Base-by-base conservation (phyloP, 2,113 vertebrate species). In the Crypturellus undulatus region DNA sequence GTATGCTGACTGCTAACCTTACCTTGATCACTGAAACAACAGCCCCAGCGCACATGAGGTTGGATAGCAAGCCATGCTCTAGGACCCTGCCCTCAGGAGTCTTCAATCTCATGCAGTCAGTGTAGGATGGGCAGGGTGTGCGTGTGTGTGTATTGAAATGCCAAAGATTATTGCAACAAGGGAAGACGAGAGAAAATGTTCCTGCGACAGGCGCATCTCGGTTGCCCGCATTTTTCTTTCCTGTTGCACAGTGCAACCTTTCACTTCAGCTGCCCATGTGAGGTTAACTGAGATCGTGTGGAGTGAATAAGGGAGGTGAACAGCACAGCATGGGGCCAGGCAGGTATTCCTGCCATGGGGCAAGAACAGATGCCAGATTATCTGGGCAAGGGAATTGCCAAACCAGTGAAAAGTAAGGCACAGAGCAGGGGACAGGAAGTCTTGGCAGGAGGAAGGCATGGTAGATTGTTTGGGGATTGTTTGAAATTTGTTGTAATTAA, bases 151-250 rank as follows among this genome's bases (percentile, higher is more conserved):
- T 36, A 22, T 64, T 56, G 20, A 81, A 89, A 94, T 86, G 80
- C 76, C 78, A 73, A 76, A 90, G 78, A 88, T 95, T 92, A 81
- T 95, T 97, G 72, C 87, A 94, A 79, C 60, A 83, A 42, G 54
- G 87, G 65, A 85, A 79, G 81, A 90, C 42, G 69, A 91, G 65
- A 83, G 89, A 84, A 94, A 84, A 90, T 73, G 30, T 79, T 90
- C 56, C 65, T 93, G 43, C 56, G 58, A 79, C 47, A 72, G 70
- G 77, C 40, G 84, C 34, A 52, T 87, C 49, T 94, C n/a, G n/a
- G 63, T 72, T 76, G 83, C 58, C 92, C 70, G 43, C n/a, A 21
- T 79, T 89, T 89, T 92, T 83, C 14, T 85, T 60, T 75, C 65
- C 84, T 92, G 65, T 89, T 82, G 62, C 4, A 16, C 7, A 43